These are phyloP conservation scores for Petromus typicus DNA, from an alignment of 2,113 vertebrate species.

Conservation along the genomic window DNA sequence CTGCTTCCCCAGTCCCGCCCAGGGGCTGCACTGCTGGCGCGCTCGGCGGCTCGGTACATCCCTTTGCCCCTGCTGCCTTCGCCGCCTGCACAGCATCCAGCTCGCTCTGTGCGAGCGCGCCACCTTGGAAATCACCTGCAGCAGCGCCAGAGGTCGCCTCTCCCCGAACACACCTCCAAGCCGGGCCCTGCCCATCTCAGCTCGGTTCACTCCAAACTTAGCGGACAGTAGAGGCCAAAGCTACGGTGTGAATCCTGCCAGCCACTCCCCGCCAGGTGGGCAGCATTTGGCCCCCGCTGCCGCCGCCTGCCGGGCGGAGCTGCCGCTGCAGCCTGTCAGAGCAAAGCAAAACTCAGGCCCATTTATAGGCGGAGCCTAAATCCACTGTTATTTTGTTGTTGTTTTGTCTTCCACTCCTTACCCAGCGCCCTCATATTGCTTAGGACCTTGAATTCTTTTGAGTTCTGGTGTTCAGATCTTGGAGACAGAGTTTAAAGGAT, in stretches of 20 bases:
- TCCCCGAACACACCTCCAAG: too few relatives aligned
- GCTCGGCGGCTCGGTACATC: too few relatives aligned
- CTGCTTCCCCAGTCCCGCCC: neutral
- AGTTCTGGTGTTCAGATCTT: neutral
- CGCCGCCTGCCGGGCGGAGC: neutral
- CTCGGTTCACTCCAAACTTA: neutral
- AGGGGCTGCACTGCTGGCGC: neutral
- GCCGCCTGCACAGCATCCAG: neutral
- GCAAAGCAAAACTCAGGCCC: neutral
- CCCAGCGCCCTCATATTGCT: neutral
- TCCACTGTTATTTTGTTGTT: neutral
- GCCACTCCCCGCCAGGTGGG: rapidly evolving
- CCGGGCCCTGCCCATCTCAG: neutral
- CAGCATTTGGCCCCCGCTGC: neutral
- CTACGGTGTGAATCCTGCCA: neutral
- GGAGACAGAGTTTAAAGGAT: neutral
- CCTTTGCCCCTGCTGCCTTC: neutral
- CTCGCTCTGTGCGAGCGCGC: neutral
- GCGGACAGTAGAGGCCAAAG: neutral
- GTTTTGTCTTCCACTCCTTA: neutral
- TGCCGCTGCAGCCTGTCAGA: neutral
- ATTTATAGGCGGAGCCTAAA: rapidly evolving
- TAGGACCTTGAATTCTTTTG: neutral
- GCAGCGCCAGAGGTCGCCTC: neutral
- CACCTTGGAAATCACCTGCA: neutral